A percentile compares a stretch with the other conserved stretches of the same genome.
Evolutionary conservation across 2,113 vertebrate genomes (phyloP).

Genomic region (Mugil cephalus): DNA sequence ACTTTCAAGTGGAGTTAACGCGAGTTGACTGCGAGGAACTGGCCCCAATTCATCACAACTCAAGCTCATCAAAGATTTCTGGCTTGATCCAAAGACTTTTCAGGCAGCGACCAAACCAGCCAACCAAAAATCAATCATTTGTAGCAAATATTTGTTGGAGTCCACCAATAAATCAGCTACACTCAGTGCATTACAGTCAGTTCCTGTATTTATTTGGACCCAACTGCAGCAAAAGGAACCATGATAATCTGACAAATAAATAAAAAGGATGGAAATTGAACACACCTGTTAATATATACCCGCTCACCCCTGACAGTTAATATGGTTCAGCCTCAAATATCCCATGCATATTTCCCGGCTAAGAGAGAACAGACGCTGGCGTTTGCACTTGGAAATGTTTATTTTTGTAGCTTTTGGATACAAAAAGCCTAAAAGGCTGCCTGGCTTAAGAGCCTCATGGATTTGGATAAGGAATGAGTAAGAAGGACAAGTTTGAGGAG

Average conservation of each 20-base stretch:
- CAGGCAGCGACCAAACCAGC: conserved; percentile 9
- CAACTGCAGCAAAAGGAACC: conserved; percentile 23
- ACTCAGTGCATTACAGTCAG: conserved; percentile 36
- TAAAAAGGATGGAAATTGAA: conserved; percentile 54
- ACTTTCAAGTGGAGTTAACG: conserved; percentile 10
- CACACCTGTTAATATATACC: conserved; percentile 47
- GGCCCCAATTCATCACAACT: conserved; percentile 20
- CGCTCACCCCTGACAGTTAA: conserved; percentile 27
- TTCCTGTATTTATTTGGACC: conserved; percentile 50
- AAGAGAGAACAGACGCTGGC: conserved; percentile 54
- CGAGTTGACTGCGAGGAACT: conserved; percentile 26
- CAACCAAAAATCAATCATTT: conserved; percentile 43
- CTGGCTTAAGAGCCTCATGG: conserved; percentile 12
- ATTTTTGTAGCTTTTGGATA: conserved; percentile 63
- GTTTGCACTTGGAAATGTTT: conserved; percentile 71
- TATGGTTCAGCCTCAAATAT: conserved; percentile 49
- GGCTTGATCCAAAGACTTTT: conserved; percentile 19
- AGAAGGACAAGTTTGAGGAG: conserved; percentile 3
- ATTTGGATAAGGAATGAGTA: conserved; percentile 22
- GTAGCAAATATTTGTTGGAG: conserved; percentile 15
- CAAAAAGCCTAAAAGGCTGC: conserved; percentile 44
- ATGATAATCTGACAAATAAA: conserved; percentile 56
- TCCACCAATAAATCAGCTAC: conserved; percentile 25
- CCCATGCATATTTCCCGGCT: conserved; percentile 56
- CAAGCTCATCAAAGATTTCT: conserved; percentile 29